phyloP scores from a whole-genome alignment of 2,888 invertebrate species.

The Ametastegia equiseti region DNA sequence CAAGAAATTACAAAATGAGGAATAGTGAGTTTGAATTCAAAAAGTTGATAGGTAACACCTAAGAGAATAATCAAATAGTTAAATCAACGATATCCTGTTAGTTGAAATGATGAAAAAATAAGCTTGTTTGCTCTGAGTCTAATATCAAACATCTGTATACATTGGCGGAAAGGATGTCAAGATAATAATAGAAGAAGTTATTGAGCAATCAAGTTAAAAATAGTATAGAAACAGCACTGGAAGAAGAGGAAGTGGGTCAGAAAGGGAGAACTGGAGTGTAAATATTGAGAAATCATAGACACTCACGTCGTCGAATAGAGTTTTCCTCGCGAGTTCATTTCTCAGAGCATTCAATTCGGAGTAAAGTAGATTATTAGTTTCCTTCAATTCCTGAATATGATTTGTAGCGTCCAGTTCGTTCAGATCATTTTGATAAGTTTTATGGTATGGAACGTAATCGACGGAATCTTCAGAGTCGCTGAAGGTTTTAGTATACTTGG shows the following conservation, averaged over 20 bases:
- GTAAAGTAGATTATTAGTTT: slow-evolving; percentile 65
- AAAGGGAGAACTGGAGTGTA: not conserved
- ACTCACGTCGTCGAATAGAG: slow-evolving; percentile 62
- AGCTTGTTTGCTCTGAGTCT: slow-evolving; percentile 1
- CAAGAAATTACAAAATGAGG: too few relatives aligned
- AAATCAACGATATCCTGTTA: not conserved
- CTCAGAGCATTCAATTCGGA: slow-evolving; percentile 65
- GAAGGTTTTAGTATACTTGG: slow-evolving; percentile 66
- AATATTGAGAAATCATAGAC: not conserved
- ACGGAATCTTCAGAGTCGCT: slow-evolving; percentile 73
- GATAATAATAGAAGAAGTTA: slow-evolving; percentile 22
- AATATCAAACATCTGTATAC: slow-evolving; percentile 7
- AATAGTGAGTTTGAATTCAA: not conserved
- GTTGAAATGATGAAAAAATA: not conserved
- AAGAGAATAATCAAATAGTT: not conserved
- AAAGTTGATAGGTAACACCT: not conserved
- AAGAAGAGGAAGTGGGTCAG: slow-evolving; percentile 33
- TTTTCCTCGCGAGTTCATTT: slow-evolving; percentile 62
- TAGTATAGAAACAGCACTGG: not conserved
- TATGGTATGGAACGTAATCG: slow-evolving; percentile 68
- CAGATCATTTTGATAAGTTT: slow-evolving; percentile 63
- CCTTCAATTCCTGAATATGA: slow-evolving; percentile 67
- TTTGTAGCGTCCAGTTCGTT: slow-evolving; percentile 64
- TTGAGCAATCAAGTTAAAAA: slow-evolving; percentile 28
- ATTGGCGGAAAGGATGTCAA: not conserved